Base-by-base conservation (phyloP, 2,113 vertebrate species). In the Poeciliopsis occidentalis region DNA sequence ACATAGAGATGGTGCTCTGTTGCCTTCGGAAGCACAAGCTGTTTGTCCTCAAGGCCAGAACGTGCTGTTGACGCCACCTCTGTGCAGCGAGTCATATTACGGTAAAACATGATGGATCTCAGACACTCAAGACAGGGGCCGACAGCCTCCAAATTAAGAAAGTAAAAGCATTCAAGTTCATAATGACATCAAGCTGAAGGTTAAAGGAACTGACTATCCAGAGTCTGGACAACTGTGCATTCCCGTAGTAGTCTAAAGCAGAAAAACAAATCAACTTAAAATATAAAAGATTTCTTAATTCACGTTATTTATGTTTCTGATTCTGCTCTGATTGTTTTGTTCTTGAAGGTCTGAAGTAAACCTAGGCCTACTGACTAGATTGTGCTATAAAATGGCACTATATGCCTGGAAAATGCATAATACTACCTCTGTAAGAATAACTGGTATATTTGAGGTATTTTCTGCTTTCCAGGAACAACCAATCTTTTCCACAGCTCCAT, bases 51-150 rank as follows among this genome's bases (percentile, higher is more conserved):
- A 85, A 85, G 76, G 87, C 71, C 73, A 71, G 41, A 73, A 26
- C 67, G 69, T n/a, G 12, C 77, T 88, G 80, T 73, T 84, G 75
- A 85, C 65, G 12, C 57, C 41, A 76, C n/a, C 44, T 66, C 72
- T 67, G 76, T 39, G 78, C 37, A 12, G 15, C 81, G 79, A 87
- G 69, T 86, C 84, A 78, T 39, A 10, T 78, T 68, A 76, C 27
- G 1, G n/a, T 69, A 70, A 73, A 47, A 81, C 8, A 13, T 78
- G 81, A 76, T 39, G 8, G 34, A 76, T 73, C 78, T 86, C 64
- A 83, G 71, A 67, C 22, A 65, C 57, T 78, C 67, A 5, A 84
- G 62, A 73, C 66, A n/a, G 31, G 30, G 69, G 67, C 75, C 62
- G 78, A 27, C 62, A 76, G 32, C n/a, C 32, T 75, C 68, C 12